These are phyloP conservation scores for Macrobrachium nipponense DNA, from an alignment of 1,140 invertebrate genomes.

Conservation along the genomic window DNA sequence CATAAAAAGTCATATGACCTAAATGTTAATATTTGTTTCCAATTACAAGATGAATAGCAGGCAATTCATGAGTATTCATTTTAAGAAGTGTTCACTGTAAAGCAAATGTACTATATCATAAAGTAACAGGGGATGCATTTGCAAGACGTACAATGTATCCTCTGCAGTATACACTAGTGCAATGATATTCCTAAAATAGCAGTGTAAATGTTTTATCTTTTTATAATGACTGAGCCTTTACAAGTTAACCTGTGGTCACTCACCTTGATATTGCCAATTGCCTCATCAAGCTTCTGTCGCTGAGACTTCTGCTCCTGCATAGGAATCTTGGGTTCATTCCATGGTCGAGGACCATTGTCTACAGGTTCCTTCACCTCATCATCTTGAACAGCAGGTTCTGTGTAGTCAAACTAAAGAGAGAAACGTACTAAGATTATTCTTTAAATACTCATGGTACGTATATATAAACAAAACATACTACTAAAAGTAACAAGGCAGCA, in stretches of 20 bases:
- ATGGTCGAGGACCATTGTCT: conserved; percentile 60
- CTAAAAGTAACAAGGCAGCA: background rate
- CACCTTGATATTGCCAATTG: conserved; percentile 62
- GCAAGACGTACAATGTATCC: too few relatives aligned
- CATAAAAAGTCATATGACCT: too few relatives aligned
- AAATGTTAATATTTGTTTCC: too few relatives aligned
- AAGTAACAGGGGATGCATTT: too few relatives aligned
- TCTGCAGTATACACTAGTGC: too few relatives aligned
- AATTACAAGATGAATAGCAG: too few relatives aligned
- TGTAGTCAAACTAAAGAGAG: conserved; percentile 57
- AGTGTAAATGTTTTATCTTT: too few relatives aligned
- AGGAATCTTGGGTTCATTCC: conserved; percentile 64
- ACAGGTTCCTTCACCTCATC: conserved; percentile 53
- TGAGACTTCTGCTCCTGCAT: conserved; percentile 61
- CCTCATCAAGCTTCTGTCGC: conserved; percentile 61
- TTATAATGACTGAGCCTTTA: too few relatives aligned
- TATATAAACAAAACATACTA: background rate
- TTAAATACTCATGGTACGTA: background rate
- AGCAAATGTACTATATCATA: too few relatives aligned
- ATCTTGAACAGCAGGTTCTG: conserved; percentile 36
- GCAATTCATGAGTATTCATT: too few relatives aligned
- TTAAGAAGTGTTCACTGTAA: too few relatives aligned
- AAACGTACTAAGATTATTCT: background rate
- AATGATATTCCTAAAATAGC: too few relatives aligned
- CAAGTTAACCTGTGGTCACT: background rate